These are phyloP conservation scores for Willowsia nigromaculata DNA, from an alignment of 2,888 invertebrate genomes.

Conservation along the genomic window DNA sequence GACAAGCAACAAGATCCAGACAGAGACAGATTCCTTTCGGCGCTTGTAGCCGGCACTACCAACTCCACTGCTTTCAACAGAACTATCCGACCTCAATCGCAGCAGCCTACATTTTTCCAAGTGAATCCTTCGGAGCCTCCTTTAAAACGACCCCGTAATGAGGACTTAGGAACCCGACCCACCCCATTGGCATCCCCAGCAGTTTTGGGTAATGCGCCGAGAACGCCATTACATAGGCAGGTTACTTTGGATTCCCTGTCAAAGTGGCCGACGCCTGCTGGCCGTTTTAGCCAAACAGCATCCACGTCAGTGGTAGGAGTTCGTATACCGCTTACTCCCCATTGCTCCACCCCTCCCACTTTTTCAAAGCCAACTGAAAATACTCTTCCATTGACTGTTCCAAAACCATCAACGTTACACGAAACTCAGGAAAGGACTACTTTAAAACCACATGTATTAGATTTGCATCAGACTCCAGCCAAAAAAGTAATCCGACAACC, in stretches of 20 bases:
- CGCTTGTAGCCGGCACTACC: neutral
- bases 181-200: neutral
- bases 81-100: neutral
- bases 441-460: too few relatives aligned
- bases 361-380: too few relatives aligned
- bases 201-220: neutral
- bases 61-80: neutral
- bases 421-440: too few relatives aligned
- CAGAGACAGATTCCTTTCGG: neutral
- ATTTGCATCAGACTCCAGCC: too few relatives aligned
- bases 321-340: slow-evolving; percentile 20
- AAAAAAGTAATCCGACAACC: too few relatives aligned
- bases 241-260: slow-evolving; percentile 56
- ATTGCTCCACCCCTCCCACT: too few relatives aligned
- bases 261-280: slow-evolving; percentile 44
- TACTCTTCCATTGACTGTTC: neutral
- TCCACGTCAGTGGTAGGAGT: slow-evolving; percentile 11
- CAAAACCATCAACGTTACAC: too few relatives aligned
- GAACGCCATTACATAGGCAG: slow-evolving; percentile 13
- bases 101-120: too few relatives aligned
- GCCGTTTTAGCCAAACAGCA: slow-evolving; percentile 18
- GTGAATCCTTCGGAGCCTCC: neutral
- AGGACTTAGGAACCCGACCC: neutral
- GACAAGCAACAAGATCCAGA: neutral
- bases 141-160: neutral